A percentile compares a stretch with the other conserved stretches of the same genome.
These are phyloP conservation scores for Agapornis canus DNA, from an alignment of 2,797 vertebrate genomes.

Conservation along the genomic window DNA sequence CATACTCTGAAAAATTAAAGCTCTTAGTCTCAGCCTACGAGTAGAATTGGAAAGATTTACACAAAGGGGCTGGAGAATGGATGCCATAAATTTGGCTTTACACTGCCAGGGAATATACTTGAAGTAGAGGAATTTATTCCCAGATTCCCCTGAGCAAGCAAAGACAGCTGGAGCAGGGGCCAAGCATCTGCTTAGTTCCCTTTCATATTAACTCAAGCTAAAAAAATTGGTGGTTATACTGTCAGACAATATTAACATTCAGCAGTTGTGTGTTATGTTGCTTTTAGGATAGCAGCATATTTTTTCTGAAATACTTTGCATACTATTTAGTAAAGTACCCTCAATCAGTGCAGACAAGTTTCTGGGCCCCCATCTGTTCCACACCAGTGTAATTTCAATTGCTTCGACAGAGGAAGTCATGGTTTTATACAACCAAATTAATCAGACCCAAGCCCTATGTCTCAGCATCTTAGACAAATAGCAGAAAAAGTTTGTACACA, in stretches of 20 bases:
- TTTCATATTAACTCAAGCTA: conserved; percentile 6
- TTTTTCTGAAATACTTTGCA: conserved; percentile 8
- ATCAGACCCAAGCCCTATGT: neutral
- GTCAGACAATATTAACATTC: conserved; percentile 21
- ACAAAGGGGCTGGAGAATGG: neutral
- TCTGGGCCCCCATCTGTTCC: conserved; percentile 12
- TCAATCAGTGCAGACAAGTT: neutral
- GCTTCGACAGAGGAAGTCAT: neutral
- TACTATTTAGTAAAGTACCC: conserved; percentile 3
- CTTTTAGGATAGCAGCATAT: neutral
- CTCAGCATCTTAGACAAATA: neutral
- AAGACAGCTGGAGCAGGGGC: neutral
- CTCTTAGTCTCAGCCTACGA: neutral
- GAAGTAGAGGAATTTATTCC: neutral
- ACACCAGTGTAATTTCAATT: neutral
- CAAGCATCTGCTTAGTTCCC: neutral
- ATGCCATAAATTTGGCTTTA: neutral
- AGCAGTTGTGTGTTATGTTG: neutral
- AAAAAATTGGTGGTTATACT: neutral
- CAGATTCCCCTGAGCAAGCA: neutral
- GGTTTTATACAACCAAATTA: neutral
- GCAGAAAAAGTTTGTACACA: neutral
- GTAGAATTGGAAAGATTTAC: neutral
- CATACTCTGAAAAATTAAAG: neutral
- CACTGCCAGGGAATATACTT: neutral